Conservation (phyloP, 2,888 invertebrate genomes). For the Rotaria socialis region DNA sequence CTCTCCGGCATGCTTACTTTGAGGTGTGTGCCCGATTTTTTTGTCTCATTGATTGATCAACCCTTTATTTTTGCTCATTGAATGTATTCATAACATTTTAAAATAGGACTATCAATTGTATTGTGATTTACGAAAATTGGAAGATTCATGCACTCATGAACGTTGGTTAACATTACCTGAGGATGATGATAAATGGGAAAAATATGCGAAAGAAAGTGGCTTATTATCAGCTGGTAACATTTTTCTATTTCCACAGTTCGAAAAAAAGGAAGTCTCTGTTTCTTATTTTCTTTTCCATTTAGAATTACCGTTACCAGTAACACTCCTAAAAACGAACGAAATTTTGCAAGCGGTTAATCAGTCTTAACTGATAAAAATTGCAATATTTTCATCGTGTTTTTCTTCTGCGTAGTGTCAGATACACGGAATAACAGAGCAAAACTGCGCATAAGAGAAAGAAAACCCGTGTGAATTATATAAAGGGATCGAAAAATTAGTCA, state of each 20-base stretch:
- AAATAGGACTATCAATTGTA: constrained; percentile 80
- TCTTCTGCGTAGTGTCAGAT: background rate
- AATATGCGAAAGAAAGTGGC: constrained; percentile 51
- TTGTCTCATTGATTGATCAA: no score
- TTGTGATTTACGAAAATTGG: constrained; percentile 83
- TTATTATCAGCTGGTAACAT: background rate
- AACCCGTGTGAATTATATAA: background rate
- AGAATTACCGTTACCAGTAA: background rate
- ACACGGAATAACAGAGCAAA: background rate
- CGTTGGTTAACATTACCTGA: constrained; percentile 85
- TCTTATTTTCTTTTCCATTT: background rate
- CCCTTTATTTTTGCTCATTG: background rate
- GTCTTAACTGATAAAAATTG: background rate
- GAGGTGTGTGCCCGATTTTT: constrained; percentile 66
- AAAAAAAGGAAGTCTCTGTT: no score
- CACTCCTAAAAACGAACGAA: background rate
- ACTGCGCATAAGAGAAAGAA: background rate
- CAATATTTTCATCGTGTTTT: background rate
- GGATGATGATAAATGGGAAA: constrained; percentile 83
- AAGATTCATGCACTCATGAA: constrained; percentile 69
- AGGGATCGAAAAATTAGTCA: background rate
- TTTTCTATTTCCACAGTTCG: background rate
- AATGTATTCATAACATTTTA: background rate
- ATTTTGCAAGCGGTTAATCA: background rate
- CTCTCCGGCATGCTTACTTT: constrained; percentile 86